phyloP scores from a whole-genome alignment of 2,113 vertebrate species.

The Uria lomvia region DNA sequence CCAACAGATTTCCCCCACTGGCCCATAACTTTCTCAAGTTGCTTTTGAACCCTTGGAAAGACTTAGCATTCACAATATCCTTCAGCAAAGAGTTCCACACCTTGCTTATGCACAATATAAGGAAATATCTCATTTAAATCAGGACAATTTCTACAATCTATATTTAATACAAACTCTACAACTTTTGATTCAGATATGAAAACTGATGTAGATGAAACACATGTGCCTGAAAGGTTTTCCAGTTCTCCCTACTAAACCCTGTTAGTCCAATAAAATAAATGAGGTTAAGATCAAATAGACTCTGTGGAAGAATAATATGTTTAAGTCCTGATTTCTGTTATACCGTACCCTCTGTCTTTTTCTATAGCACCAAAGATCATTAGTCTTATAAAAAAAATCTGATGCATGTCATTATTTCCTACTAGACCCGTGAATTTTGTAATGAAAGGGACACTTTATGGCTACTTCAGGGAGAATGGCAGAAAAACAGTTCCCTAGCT shows the following conservation, averaged over 20 bases:
- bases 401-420: not conserved
- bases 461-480: not conserved
- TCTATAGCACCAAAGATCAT: not conserved
- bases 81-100: not conserved
- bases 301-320: not conserved
- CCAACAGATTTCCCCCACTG: not conserved
- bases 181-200: not conserved
- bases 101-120: not conserved
- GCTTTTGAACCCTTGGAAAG: not conserved
- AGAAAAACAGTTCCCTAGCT: not conserved
- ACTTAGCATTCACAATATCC: not conserved
- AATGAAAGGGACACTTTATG: not conserved
- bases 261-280: not conserved
- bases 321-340: not conserved
- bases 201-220: not conserved
- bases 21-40: not conserved
- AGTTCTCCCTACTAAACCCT: not conserved
- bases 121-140: not conserved
- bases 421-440: not conserved
- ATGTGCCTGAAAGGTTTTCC: not conserved
- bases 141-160: not conserved
- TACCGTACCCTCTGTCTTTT: not conserved
- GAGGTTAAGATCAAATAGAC: not conserved
- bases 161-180: not conserved
- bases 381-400: not conserved